A percentile compares a stretch with the other conserved stretches of the same genome.
phyloP scores from a whole-genome alignment of 2,888 invertebrate species.

The Cheilosia grossa region DNA sequence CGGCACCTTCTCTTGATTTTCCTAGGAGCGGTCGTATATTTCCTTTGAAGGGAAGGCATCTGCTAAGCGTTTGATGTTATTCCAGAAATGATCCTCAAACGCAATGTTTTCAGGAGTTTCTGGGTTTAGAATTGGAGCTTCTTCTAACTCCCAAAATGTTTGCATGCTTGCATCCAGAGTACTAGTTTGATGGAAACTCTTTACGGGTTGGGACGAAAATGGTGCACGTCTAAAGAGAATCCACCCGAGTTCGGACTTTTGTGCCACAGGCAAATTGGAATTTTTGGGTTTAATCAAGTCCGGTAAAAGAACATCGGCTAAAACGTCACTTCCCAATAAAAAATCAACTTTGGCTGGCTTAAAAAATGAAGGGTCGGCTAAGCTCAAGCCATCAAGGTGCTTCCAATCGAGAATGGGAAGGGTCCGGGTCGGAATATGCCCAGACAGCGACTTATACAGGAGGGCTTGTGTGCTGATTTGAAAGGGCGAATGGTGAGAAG shows the following conservation, averaged over 20 bases:
- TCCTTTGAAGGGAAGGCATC: slow-evolving; percentile 45
- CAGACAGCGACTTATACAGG: too few relatives aligned
- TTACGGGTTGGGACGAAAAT: background rate
- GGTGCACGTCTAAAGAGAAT: background rate
- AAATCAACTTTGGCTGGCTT: background rate
- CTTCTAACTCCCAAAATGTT: slow-evolving; percentile 49
- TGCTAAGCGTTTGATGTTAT: background rate
- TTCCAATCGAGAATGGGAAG: too few relatives aligned
- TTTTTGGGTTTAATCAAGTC: background rate
- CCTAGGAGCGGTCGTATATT: slow-evolving; percentile 15
- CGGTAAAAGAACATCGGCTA: slow-evolving; percentile 4
- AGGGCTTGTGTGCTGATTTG: too few relatives aligned
- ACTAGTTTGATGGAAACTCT: too few relatives aligned
- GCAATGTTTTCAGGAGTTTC: too few relatives aligned
- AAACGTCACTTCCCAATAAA: background rate
- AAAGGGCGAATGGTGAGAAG: slow-evolving; percentile 1
- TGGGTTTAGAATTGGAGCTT: background rate
- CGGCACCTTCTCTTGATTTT: too few relatives aligned
- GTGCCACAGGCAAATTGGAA: background rate
- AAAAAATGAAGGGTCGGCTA: too few relatives aligned
- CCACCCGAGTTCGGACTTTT: slow-evolving; percentile 1
- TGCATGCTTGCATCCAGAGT: too few relatives aligned
- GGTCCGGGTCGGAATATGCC: too few relatives aligned
- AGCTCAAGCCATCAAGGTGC: too few relatives aligned
- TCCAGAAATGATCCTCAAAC: slow-evolving; percentile 28